A percentile compares a stretch with the other conserved stretches of the same genome.
Evolutionary conservation across 2,888 invertebrate species (phyloP).

Genomic region (Oligia strigilis): DNA sequence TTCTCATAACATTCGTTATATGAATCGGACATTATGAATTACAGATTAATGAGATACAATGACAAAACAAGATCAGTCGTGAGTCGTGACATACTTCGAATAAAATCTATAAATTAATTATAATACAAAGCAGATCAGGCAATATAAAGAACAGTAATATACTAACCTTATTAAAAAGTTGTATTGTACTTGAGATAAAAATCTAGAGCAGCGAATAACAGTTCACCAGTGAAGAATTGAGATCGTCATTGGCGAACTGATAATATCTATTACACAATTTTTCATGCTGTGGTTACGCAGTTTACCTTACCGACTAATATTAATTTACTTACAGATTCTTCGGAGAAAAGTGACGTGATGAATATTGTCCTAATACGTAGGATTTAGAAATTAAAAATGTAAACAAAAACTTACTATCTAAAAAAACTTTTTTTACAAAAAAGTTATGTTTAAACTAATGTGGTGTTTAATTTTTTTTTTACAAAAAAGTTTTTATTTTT

Average conservation of each 20-base stretch:
- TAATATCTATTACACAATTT: background rate
- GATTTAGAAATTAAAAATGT: no score
- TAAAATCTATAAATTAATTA: slow-evolving; percentile 37
- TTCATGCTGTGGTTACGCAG: background rate
- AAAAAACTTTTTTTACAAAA: no score
- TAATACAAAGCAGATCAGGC: slow-evolving; percentile 3
- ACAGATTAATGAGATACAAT: slow-evolving; percentile 50
- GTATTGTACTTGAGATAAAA: background rate
- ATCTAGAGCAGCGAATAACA: background rate
- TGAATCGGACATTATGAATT: slow-evolving; percentile 46
- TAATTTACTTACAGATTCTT: background rate
- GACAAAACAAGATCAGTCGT: slow-evolving; percentile 39
- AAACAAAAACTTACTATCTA: no score
- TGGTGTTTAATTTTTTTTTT: no score
- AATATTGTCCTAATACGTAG: background rate
- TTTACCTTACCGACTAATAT: background rate
- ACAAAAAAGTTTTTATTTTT: no score
- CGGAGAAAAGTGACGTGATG: background rate
- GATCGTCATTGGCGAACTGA: background rate
- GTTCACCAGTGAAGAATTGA: background rate
- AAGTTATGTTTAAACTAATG: no score
- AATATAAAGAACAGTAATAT: slow-evolving; percentile 19
- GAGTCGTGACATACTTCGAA: slow-evolving; percentile 50
- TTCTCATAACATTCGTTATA: slow-evolving; percentile 32
- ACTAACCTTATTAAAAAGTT: background rate